phyloP scores from a whole-genome alignment of 2,797 vertebrate species.

The Hemibagrus guttatus region DNA sequence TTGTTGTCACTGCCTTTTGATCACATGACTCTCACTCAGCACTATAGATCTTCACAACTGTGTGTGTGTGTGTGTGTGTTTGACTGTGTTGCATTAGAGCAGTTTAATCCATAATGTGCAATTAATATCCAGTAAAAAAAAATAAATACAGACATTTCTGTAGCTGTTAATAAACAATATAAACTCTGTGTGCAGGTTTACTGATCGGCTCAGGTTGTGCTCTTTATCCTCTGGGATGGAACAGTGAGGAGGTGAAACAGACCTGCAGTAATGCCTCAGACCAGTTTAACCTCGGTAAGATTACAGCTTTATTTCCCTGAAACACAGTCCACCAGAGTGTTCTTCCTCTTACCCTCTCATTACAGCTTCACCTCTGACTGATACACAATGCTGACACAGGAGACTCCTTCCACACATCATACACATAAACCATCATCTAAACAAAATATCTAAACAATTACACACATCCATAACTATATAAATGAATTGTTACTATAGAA shows the following conservation, averaged over 20 bases:
- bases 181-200: slow-evolving; percentile 68
- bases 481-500: too few species aligned
- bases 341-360: background rate
- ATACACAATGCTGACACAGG: too few species aligned
- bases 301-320: background rate
- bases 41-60: background rate
- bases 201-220: slow-evolving; percentile 85
- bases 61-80: background rate
- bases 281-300: slow-evolving; percentile 83
- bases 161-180: background rate
- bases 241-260: slow-evolving; percentile 85
- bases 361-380: too few species aligned
- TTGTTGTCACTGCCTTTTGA: background rate
- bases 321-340: background rate
- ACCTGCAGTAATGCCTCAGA: slow-evolving; percentile 82
- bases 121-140: background rate
- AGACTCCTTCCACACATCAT: too few species aligned
- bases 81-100: background rate
- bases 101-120: background rate
- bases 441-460: too few species aligned
- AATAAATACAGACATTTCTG: background rate
- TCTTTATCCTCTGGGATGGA: slow-evolving; percentile 87
- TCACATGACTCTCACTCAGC: background rate
- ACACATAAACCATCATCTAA: too few species aligned
- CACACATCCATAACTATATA: too few species aligned